These are phyloP conservation scores for Sarcophaga carnaria DNA, from an alignment of 2,888 invertebrate genomes.

Conservation along the genomic window DNA sequence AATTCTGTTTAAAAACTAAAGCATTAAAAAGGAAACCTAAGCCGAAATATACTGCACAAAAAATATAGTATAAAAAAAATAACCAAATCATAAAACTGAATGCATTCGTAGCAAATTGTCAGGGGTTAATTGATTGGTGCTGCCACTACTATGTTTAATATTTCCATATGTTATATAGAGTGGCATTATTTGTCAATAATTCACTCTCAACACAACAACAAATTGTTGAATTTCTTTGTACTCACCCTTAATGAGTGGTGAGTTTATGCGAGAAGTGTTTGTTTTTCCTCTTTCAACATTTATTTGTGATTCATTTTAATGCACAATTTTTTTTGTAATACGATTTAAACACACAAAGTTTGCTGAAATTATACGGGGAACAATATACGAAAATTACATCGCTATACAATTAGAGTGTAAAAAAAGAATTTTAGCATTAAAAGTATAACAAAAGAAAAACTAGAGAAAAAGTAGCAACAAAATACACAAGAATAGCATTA, in stretches of 20 bases:
- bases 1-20: too few relatives aligned
- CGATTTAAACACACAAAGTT: slow-evolving; percentile 39
- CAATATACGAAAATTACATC: slow-evolving; percentile 9
- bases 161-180: neutral
- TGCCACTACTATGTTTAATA: too few relatives aligned
- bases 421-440: slow-evolving; percentile 4
- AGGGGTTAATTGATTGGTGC: too few relatives aligned
- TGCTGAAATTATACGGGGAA: slow-evolving; percentile 40
- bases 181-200: neutral
- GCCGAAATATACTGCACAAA: too few relatives aligned
- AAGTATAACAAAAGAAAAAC: slow-evolving; percentile 1
- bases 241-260: slow-evolving; percentile 39
- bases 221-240: slow-evolving; percentile 2
- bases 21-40: too few relatives aligned
- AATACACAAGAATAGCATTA: slow-evolving; percentile 14
- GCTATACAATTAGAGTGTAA: slow-evolving; percentile 12
- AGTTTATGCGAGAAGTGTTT: slow-evolving; percentile 39
- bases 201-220: neutral
- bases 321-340: slow-evolving; percentile 45
- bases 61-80: too few relatives aligned
- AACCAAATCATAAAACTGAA: too few relatives aligned
- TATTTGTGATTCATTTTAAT: slow-evolving; percentile 65
- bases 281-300: slow-evolving; percentile 52
- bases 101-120: too few relatives aligned
- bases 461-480: neutral